These are phyloP conservation scores for Perca schrenkii DNA, from an alignment of 2,113 vertebrate genomes.

Conservation along the genomic window DNA sequence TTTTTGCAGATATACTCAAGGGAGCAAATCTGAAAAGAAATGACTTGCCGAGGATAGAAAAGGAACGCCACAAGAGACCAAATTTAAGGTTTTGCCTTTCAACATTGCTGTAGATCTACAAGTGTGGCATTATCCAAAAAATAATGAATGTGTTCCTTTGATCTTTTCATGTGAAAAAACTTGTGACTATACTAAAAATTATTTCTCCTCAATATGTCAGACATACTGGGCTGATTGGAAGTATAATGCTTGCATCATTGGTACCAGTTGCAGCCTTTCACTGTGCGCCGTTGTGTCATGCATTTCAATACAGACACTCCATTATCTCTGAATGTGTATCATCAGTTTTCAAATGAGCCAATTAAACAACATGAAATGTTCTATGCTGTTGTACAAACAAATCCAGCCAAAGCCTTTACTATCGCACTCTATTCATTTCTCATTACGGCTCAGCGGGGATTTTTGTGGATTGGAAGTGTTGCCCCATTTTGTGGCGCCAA, in stretches of 20 bases:
- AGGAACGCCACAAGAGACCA: slow-evolving; percentile 52
- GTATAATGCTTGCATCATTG: slow-evolving; percentile 24
- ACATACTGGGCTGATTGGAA: background rate
- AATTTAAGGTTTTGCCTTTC: slow-evolving; percentile 45
- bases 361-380: slow-evolving; percentile 60
- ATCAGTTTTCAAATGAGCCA: slow-evolving; percentile 72
- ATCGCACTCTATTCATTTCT: slow-evolving; percentile 47
- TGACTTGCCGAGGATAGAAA: slow-evolving; percentile 23
- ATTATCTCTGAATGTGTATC: slow-evolving; percentile 48
- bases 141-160: slow-evolving; percentile 23
- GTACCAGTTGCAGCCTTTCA: slow-evolving; percentile 8
- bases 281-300: slow-evolving; percentile 1
- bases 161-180: slow-evolving; percentile 14
- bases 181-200: background rate
- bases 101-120: slow-evolving; percentile 11
- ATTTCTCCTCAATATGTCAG: slow-evolving; percentile 31
- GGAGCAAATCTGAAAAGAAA: slow-evolving; percentile 15
- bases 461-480: slow-evolving; percentile 39
- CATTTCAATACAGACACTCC: slow-evolving; percentile 29
- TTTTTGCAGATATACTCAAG: slow-evolving; percentile 37
- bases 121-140: background rate
- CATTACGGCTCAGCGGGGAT: slow-evolving; percentile 62
- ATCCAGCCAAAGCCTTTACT: slow-evolving; percentile 45
- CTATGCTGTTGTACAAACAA: slow-evolving; percentile 41
- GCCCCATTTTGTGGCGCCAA: slow-evolving; percentile 40